Evolutionary conservation across 2,113 vertebrate genomes (phyloP).

Genomic region (Pogona vitticeps): DNA sequence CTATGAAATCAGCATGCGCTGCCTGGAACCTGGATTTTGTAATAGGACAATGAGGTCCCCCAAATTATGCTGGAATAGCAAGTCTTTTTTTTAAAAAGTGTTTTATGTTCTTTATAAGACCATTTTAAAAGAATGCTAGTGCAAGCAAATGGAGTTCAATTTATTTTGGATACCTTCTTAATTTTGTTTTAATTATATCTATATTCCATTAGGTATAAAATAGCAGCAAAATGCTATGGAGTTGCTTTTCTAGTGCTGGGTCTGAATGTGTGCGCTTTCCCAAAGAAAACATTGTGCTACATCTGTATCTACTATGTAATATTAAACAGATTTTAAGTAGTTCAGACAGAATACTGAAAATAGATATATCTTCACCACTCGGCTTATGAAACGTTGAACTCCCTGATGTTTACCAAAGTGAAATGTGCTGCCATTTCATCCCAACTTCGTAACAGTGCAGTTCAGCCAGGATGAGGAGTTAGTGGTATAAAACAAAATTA

Average conservation of each 20-base stretch:
- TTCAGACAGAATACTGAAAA: neutral
- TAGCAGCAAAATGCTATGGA: slow-evolving; percentile 21
- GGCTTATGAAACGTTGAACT: slow-evolving; percentile 21
- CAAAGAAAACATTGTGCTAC: neutral
- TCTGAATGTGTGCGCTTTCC: slow-evolving; percentile 19
- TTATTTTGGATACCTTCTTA: neutral
- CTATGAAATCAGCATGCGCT: neutral
- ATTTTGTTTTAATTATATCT: slow-evolving; percentile 19
- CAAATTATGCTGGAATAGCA: neutral
- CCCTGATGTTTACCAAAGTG: slow-evolving; percentile 34
- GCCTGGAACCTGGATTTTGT: neutral
- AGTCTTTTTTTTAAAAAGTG: neutral
- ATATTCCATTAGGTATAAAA: slow-evolving; percentile 15
- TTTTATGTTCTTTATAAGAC: neutral
- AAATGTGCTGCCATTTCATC: slow-evolving; percentile 45
- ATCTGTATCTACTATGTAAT: slow-evolving; percentile 27
- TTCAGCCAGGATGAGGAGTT: neutral
- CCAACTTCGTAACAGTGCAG: neutral
- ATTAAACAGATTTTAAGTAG: slow-evolving; percentile 9
- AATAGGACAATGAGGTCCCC: neutral
- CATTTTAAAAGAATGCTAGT: neutral
- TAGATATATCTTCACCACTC: neutral
- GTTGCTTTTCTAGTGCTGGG: slow-evolving; percentile 10
- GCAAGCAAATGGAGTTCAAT: neutral
- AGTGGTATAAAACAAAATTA: slow-evolving; percentile 12